Evolutionary conservation across 2,888 invertebrate species (phyloP), one percentile per base, ranked within the genome.

Genomic region (Andrena fulva): DNA sequence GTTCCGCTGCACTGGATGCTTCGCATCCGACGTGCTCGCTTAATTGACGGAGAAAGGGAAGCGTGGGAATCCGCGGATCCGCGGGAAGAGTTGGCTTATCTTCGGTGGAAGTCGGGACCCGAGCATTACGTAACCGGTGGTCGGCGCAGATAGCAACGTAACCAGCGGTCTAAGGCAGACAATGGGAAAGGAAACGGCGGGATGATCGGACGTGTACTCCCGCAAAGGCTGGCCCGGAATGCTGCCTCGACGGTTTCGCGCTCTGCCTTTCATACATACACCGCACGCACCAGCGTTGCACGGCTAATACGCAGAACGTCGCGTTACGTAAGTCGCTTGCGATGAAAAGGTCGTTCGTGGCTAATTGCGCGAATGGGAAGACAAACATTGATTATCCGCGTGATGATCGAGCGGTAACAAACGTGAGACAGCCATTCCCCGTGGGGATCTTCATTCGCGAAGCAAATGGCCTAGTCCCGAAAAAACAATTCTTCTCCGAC

Each of bases 111-210:
- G 54, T 29, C 50, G 54, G 27, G 33, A 62, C 59, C 20, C 27
- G 20, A 16, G 50, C 48, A 48, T 81, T 83, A 63, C 48, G 70
- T 54, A 83, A 83, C 48, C 54, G n/a, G 24, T 20, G 60, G 56
- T 5, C 56, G 70, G 50, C 59, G 70, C 27, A 59, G 68, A 60
- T 42, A 62, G 54, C 79, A 8, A 54, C 20, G 52, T 59, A 67
- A 67, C 52, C 62, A 52, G 63, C 16, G 27, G 48, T 52, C 50
- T 29, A 50, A 60, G 29, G 20, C 77, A 29, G 48, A 81, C 73
- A 77, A 83, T 81, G 70, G 80, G n/a, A 42, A 71, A 77, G 66
- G 77, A 73, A 77, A 77, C 60, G 27, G 10, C 8, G 63, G 52
- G 33, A 74, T 24, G 76, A 20, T 56, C 48, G 63, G 24, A 48